Evolutionary conservation across 2,888 invertebrate genomes (phyloP), one percentile per base, ranked within the genome.

Genomic region (Prostheceraeus crozeri): DNA sequence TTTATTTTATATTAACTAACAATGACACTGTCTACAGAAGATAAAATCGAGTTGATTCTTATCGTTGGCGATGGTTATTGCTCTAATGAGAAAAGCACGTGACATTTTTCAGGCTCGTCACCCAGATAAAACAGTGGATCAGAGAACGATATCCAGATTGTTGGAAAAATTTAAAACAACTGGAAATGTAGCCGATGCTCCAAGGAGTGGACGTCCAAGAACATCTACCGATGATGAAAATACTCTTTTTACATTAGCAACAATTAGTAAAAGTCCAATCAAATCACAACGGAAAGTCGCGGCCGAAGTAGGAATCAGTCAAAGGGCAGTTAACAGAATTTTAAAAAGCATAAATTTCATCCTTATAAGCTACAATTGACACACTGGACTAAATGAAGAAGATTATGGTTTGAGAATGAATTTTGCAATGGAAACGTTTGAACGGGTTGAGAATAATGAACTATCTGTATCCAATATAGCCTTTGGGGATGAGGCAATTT

Each of bases 401-500:
- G 19, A 40, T 40, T 8, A 8, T 40, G 45, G 14, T 14, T 14
- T 40, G 21, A 19, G 19, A 19, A 8, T 40, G 45, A 19, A 40
- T 40, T 40, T 40, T 6, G 14, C 6, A 19, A 6, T 6, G 14
- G 6, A 19, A 10, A 6, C 8, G 14, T 10, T 40, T 40, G 45
- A 40, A 19, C n/a, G 45, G 45, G 21, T 40, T 23, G 14, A 40
- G 21, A 19, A 40, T 40, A 19, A 19, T 40, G 6, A 14, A 40
- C 21, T 14, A 19, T 14, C n/a, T 40, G 45, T 40, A 19, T 14
- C n/a, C n/a, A 16, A 40, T 14, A 57, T 52, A 25, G 35, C 21
- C 19, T 57, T 57, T 30, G 36, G 14, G 25, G 46, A 57, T 52
- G 27, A 57, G 21, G 40, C 57, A 1, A 57, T 57, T 25, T 57